Percentiles rank a stretch among this genome's conserved stretches.
Evolutionary conservation across 2,113 vertebrate species (phyloP).

Genomic region (Solenodon paradoxus): DNA sequence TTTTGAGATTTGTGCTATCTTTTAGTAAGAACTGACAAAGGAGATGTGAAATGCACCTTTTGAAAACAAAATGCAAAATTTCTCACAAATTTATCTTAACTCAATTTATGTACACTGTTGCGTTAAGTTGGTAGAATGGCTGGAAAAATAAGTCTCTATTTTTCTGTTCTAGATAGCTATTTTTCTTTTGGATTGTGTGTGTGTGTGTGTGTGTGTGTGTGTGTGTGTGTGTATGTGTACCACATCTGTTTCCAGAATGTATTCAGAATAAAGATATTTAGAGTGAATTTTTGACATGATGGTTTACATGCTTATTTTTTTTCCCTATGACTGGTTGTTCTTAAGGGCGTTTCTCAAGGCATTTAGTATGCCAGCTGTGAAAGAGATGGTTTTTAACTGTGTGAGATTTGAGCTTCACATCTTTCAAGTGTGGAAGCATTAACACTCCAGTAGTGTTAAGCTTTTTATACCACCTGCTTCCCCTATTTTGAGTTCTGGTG

Average conservation of each 20-base stretch:
- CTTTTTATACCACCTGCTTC: slow-evolving; percentile 71
- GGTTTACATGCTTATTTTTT: not conserved
- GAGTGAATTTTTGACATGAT: not conserved
- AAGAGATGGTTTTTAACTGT: slow-evolving; percentile 35
- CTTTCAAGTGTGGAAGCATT: slow-evolving; percentile 58
- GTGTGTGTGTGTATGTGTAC: not conserved
- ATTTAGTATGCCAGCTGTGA: slow-evolving; percentile 13
- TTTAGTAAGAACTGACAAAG: not conserved
- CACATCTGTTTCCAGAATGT: not conserved
- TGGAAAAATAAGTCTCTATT: not conserved
- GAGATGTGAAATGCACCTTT: not conserved
- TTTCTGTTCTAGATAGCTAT: not conserved
- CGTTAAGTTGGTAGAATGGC: not conserved
- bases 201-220: not conserved
- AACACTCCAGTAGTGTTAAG: slow-evolving; percentile 76
- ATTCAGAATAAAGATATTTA: not conserved
- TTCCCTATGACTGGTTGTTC: not conserved
- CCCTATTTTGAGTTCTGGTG: slow-evolving; percentile 62
- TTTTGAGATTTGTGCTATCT: not conserved
- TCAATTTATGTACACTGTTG: not conserved
- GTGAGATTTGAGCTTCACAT: slow-evolving; percentile 45
- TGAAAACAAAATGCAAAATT: not conserved
- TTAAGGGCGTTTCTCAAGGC: not conserved
- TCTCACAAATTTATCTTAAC: not conserved
- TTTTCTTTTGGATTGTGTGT: not conserved